Base-by-base conservation (phyloP, 2,888 invertebrate species). In the Helobdella robusta region DNA sequence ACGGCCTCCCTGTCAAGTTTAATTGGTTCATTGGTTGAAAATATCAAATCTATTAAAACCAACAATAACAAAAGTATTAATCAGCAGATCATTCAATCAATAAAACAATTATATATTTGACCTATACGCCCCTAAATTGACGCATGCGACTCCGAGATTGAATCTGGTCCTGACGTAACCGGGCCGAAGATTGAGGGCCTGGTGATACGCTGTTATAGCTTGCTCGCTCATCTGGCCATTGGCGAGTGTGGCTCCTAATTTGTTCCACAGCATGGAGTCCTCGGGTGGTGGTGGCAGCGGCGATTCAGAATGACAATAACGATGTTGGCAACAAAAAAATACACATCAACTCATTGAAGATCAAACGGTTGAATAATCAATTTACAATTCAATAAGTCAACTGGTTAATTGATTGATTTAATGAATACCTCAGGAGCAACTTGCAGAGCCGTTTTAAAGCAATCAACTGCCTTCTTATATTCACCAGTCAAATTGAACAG, bases 71-170 rank as follows among this genome's bases (percentile, higher is more conserved):
- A 52, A n/a, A n/a, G n/a, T n/a, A 56, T 56, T 6, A 30, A 1
- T 30, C 23, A 56, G 2, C 8, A 30, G 56, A 30, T 52, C 2
- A 18, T 30, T 11, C 15, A 23, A 11, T 1, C 30, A 1, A 56
- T 30, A 8, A 8, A 56, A 30, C 5, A 30, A 30, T 15, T 15
- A 40, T 40, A 11, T n/a, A 40, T 67, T 75, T 71, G 72, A 86
- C 86, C 81, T 83, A 76, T 95, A 89, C 54, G 92, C 91, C 72
- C 89, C 87, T 56, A 98, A 84, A 81, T 95, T 95, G 81, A 97
- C 90, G 77, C 97, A 98, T 67, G 93, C 91, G 65, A 98, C 94
- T 32, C 95, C 97, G 67, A 98, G 87, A 82, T 98, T 98, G 78
- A 94, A 98, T 68, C 98, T 84, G 6, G 95, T 94, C 67, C 98